phyloP scores from a whole-genome alignment of 2,797 vertebrate genomes.

The Propithecus perrieri region DNA sequence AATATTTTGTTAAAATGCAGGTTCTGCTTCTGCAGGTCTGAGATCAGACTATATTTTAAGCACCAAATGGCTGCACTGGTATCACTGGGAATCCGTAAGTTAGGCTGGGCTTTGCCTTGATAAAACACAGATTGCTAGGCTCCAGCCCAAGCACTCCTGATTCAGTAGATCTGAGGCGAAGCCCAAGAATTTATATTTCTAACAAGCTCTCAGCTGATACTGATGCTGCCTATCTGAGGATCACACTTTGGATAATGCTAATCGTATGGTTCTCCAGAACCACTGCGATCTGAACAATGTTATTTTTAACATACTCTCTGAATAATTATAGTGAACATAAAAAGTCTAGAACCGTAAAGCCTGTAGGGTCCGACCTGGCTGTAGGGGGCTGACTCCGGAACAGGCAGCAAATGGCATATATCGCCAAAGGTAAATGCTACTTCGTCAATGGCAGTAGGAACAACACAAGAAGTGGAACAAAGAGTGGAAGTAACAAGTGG shows the following conservation, averaged over 20 bases:
- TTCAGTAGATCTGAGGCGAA: background rate
- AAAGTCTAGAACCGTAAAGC: background rate
- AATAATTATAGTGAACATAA: background rate
- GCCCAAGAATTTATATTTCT: background rate
- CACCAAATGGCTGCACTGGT: background rate
- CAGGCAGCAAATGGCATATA: background rate
- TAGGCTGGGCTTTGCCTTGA: background rate
- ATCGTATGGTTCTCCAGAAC: background rate
- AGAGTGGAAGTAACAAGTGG: background rate
- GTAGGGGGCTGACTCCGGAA: background rate
- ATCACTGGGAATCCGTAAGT: background rate
- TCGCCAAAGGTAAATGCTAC: background rate
- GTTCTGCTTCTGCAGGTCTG: background rate
- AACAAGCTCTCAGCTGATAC: background rate
- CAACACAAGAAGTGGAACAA: background rate
- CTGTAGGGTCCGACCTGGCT: background rate
- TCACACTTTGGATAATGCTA: background rate
- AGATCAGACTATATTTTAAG: background rate
- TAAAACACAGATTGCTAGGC: background rate
- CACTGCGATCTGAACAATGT: background rate
- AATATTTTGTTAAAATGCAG: background rate
- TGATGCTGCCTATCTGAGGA: background rate
- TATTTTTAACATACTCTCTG: background rate
- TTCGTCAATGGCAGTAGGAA: background rate
- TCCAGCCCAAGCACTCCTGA: background rate